Evolutionary conservation across 2,113 vertebrate genomes (phyloP), one percentile per base, ranked within the genome.

Genomic region (Crotophaga sulcirostris): DNA sequence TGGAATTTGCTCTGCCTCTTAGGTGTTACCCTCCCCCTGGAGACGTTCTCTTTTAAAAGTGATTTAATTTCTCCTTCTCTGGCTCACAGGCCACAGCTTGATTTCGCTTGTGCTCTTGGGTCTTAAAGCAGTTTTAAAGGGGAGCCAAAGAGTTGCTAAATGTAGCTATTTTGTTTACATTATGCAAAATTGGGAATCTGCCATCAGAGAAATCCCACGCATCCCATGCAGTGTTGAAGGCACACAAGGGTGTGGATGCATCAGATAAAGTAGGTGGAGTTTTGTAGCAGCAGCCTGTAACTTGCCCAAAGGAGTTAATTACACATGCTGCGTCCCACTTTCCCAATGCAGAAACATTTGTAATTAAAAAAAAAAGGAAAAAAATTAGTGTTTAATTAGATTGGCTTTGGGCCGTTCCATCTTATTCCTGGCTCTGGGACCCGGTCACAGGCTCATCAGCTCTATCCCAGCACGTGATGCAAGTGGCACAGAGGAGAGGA

Each of bases 231-330:
- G 70, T 5, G 45, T 44, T 77, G 77, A 78, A 95, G 91, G 94
- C 93, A 34, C 87, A 64, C 56, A 52, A 85, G 96, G 92, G 90
- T 29, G 73, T 95, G 84, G 69, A 40, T 13, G 7, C 66, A 91
- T 97, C 95, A 94, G 87, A 97, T 67, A 97, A 95, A 92, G 84
- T 18, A 94, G 94, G 70, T 60, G 86, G 93, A 96, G 95, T 83
- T 89, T 91, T 70, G 36, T 23, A 88, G 56, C 56, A 33, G 34
- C 85, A 79, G 80, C 58, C 75, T 72, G 5, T 36, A 81, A 85
- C 83, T 97, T 97, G 92, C 95, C 79, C 92, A 91, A 92, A 95
- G 77, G 66, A 94, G 68, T 87, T 96, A 81, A 97, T 87, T 93
- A 87, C 92, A 74, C 52, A 64, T 73, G 91, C 96, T 24, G 64